Base-by-base conservation (phyloP, 2,797 vertebrate species). In the Channallabes apus region DNA sequence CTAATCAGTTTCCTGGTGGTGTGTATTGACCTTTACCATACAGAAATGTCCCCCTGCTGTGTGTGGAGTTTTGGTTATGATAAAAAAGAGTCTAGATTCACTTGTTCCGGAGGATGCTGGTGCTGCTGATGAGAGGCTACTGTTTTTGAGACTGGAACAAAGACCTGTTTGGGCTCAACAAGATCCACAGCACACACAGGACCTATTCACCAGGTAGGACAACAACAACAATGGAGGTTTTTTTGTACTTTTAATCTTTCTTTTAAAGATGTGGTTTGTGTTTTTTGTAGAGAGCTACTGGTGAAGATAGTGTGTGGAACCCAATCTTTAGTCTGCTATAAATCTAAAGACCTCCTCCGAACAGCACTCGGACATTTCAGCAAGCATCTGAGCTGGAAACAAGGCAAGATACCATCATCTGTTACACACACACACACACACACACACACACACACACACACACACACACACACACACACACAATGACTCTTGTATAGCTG, bases 271-370 rank as follows among this genome's bases (percentile, higher is more conserved):
- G 6, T 3, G 89, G 9, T 91, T 79, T 90, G 32, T 86, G 14
- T 78, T 84, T 87, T 14, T 75, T 84, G 75, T 84, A 98, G 98
- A 93, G 92, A 94, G 67, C 76, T 97, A 86, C 87, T 98, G 58
- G 90, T 95, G 80, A 93, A 93, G 80, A 92, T 94, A 20, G 88
- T 97, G 11, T 93, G 87, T n/a, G 86, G 93, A 80, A 88, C 89
- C 86, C 90, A 93, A 77, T 93, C 93, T 1, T 90, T 96, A 82
- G 93, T 98, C 90, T 98, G 97, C 91, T 99, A 96, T 83, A 97
- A 98, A 85, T 96, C 97, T 24, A 99, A 99, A 92, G 96, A 98
- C 84, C 93, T 98, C 61, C 94, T 99, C 79, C 94, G 94, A 71
- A 94, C 94, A 20, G 87, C 90, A 22, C 92, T 98, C 85, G 93